Base-by-base conservation (phyloP, 2,888 invertebrate species). In the Seladonia tumulorum region DNA sequence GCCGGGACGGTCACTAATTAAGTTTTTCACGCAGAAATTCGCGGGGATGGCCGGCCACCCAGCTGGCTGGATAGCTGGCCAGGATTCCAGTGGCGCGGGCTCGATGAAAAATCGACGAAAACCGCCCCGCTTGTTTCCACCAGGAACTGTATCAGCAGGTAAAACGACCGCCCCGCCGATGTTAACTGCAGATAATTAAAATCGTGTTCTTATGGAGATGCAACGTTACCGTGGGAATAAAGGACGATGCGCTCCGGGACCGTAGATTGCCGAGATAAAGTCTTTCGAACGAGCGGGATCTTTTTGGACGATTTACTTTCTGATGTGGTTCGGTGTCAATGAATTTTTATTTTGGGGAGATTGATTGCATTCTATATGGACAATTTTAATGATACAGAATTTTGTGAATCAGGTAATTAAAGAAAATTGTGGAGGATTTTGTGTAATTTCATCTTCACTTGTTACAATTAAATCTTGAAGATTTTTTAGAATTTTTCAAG, bases 11-110 rank as follows among this genome's bases (percentile, higher is more conserved):
- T 78, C 76, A 35, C 89, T 89, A 90, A 90, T 90, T 90, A 90
- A 90, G 87, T 90, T 89, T 88, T 90, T 88, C 87, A 78, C 84
- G 72, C 81, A 60, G 76, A 76, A 74, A 60, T 87, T 82, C 82
- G 71, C 42, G 79, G 60, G 66, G 66, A 29, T 42, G 73, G 63
- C 25, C 42, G 70, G 49, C 14, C 14, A 53, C 8, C 53, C 53
- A n/a, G 3, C n/a, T 57, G n/a, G 57, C 12, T 12, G 14, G 60
- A 29, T 60, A 29, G 25, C 60, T 16, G 60, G 60, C 7, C 63
- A 66, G 60, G 74, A 76, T 76, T 84, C 47, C 47, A 45, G 53
- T 66, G 70, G 63, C 35, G 18, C 39, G 57, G 57, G n/a, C 57
- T 66, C 78, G 81, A 81, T 78, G 81, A 81, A 86, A 86, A 84